These are phyloP conservation scores for Goniozus legneri DNA, from an alignment of 1,140 invertebrate species.

Conservation along the genomic window DNA sequence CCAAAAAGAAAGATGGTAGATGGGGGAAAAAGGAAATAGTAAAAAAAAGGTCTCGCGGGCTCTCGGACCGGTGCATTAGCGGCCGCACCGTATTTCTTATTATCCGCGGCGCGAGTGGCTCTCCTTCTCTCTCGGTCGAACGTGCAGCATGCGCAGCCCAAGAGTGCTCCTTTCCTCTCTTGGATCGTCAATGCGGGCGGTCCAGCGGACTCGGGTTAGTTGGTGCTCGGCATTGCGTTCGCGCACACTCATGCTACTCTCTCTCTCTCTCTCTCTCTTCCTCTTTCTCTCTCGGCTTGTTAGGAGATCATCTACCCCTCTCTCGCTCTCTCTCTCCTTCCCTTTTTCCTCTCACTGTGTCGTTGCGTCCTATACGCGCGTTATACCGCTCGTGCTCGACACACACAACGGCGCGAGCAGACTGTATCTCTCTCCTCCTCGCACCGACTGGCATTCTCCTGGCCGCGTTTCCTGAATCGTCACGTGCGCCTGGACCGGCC, in stretches of 20 bases:
- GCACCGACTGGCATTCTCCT: too few species aligned
- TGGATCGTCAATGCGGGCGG: conserved; percentile 27
- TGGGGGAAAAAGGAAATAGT: too few species aligned
- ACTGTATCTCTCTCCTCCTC: too few species aligned
- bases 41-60: too few species aligned
- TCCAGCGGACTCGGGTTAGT: conserved; percentile 26
- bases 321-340: too few species aligned
- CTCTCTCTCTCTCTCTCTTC: not conserved
- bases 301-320: too few species aligned
- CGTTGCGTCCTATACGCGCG: conserved; percentile 20
- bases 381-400: too few species aligned
- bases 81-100: conserved; percentile 21
- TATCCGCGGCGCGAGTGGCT: conserved; percentile 13
- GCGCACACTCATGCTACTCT: conserved; percentile 21
- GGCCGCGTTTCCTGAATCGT: conserved; percentile 27
- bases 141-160: not conserved
- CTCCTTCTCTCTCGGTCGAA: not conserved
- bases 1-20: too few species aligned
- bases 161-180: conserved; percentile 3
- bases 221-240: conserved; percentile 25
- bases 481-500: conserved; percentile 22
- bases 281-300: conserved; percentile 21
- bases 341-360: too few species aligned
- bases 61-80: conserved; percentile 16
- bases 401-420: too few species aligned